phyloP scores from a whole-genome alignment of 2,113 vertebrate genomes.

The Gallinago paraguaiae region DNA sequence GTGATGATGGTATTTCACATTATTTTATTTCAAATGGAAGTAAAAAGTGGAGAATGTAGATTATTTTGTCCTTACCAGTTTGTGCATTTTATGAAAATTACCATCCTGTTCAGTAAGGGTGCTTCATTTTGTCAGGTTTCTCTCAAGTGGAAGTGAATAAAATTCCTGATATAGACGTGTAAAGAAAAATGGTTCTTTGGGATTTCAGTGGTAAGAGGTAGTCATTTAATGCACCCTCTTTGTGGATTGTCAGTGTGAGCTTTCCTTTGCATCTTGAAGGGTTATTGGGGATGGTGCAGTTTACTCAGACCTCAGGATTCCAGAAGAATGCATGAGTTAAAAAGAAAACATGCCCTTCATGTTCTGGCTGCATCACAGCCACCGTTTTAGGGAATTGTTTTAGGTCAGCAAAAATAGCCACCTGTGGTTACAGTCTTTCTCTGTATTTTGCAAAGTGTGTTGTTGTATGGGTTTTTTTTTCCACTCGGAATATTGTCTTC shows the following conservation, averaged over 20 bases:
- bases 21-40: conserved; percentile 72
- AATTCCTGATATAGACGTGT: conserved; percentile 26
- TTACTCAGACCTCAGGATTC: conserved; percentile 62
- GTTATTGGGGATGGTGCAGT: conserved; percentile 14
- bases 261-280: conserved; percentile 25
- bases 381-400: conserved; percentile 51
- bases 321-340: conserved; percentile 46
- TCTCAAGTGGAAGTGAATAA: conserved; percentile 61
- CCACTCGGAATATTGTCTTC: conserved; percentile 7
- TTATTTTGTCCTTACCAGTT: conserved; percentile 73
- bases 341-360: conserved; percentile 34
- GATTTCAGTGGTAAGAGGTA: conserved; percentile 38
- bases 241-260: neutral
- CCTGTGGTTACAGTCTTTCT: conserved; percentile 40
- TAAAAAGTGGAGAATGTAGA: conserved; percentile 70
- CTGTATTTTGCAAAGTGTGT: neutral
- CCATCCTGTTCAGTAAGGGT: conserved; percentile 32
- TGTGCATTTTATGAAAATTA: conserved; percentile 69
- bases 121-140: conserved; percentile 63
- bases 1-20: conserved; percentile 69
- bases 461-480: neutral
- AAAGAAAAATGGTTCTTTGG: conserved; percentile 49
- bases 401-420: conserved; percentile 65
- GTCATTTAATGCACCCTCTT: conserved; percentile 12
- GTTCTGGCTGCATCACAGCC: conserved; percentile 18